These are phyloP conservation scores for Argopecten irradians DNA, from an alignment of 1,140 invertebrate species.

Conservation along the genomic window DNA sequence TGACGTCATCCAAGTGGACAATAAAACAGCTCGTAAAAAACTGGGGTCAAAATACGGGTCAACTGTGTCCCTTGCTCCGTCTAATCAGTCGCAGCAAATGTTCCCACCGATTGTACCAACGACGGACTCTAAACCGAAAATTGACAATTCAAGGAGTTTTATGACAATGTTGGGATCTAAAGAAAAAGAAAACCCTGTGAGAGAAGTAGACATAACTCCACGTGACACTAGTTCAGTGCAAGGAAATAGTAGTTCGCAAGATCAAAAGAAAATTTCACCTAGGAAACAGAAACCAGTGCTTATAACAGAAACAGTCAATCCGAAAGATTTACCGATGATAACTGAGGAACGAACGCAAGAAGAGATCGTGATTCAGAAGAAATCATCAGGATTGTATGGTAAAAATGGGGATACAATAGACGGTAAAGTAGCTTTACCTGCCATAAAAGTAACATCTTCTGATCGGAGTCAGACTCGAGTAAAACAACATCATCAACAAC, in stretches of 20 bases:
- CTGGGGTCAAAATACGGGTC: slow-evolving; percentile 30
- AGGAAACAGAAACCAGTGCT: slow-evolving; percentile 50
- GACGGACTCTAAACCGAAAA: slow-evolving; percentile 7
- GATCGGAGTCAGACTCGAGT: neutral
- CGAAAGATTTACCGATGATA: slow-evolving; percentile 55
- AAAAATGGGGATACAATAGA: neutral
- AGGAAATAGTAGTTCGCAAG: neutral
- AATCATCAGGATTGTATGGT: neutral
- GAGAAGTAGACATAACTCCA: neutral
- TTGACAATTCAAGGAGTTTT: neutral
- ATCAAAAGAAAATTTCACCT: neutral
- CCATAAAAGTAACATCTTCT: neutral
- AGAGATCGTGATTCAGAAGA: slow-evolving; percentile 46
- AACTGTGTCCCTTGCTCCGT: neutral
- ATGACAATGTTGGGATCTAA: neutral
- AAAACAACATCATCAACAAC: neutral
- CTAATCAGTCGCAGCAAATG: neutral
- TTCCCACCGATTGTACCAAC: slow-evolving; percentile 1
- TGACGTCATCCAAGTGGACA: slow-evolving; percentile 54
- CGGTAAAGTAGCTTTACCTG: neutral
- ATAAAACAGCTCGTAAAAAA: slow-evolving; percentile 26
- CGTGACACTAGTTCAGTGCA: neutral
- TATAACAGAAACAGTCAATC: slow-evolving; percentile 47
- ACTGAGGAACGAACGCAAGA: slow-evolving; percentile 60
- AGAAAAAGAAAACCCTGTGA: neutral